phyloP scores from a whole-genome alignment of 2,888 invertebrate species.

The Thera britannica region DNA sequence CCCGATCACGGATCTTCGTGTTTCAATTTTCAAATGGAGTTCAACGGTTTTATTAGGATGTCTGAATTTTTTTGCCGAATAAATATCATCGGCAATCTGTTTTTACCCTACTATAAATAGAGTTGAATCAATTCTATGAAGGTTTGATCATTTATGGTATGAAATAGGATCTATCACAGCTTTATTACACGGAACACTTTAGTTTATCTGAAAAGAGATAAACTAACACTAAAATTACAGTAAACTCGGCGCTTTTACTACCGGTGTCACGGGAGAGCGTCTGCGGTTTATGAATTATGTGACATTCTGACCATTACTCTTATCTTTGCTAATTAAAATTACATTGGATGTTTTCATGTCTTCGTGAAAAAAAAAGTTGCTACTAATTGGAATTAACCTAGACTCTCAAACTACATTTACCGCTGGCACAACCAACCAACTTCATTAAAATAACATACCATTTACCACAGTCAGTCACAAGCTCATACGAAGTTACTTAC shows the following conservation, averaged over 20 bases:
- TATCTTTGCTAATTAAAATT: constrained; percentile 2
- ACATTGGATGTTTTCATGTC: not conserved
- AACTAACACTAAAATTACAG: constrained; percentile 41
- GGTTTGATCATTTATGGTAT: constrained; percentile 30
- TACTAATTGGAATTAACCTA: no score
- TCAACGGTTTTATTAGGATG: constrained; percentile 31
- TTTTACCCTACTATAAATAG: constrained; percentile 24
- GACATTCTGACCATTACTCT: constrained; percentile 7
- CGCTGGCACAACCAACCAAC: not conserved
- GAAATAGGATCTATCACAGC: constrained; percentile 39
- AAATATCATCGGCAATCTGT: constrained; percentile 17
- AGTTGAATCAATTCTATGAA: constrained; percentile 19
- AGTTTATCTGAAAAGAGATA: constrained; percentile 41
- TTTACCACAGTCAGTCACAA: not conserved
- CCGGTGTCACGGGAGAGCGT: constrained; percentile 30
- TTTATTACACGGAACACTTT: constrained; percentile 38
- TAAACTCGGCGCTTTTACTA: constrained; percentile 37
- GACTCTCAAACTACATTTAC: not conserved
- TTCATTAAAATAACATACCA: not conserved
- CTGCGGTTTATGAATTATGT: constrained; percentile 24
- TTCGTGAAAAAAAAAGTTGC: not conserved
- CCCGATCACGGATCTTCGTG: constrained; percentile 42
- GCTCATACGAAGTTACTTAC: not conserved
- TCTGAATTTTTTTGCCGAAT: constrained; percentile 6
- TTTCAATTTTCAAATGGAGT: constrained; percentile 33